Conservation (phyloP, 2,888 invertebrate species). For the Eilema caniola region DNA sequence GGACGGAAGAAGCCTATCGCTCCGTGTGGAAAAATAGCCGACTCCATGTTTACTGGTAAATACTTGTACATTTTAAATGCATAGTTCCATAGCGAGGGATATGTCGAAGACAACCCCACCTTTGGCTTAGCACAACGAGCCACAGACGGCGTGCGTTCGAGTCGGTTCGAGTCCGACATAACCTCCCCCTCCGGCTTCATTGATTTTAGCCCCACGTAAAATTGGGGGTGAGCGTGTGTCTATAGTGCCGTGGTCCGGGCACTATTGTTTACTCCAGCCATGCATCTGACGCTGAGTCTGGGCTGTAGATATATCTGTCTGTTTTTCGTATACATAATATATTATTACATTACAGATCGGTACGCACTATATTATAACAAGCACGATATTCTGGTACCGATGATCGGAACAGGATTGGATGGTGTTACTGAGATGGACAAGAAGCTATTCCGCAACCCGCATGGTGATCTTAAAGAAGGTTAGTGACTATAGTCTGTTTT, state of each 20-base stretch:
- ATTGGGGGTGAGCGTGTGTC: too few relatives aligned
- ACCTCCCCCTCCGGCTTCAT: too few relatives aligned
- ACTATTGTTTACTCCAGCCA: too few relatives aligned
- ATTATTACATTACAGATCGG: conserved; percentile 6
- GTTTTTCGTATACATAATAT: neutral
- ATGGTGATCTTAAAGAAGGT: conserved; percentile 36
- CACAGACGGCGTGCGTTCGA: too few relatives aligned
- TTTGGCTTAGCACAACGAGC: too few relatives aligned
- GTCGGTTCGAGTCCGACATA: too few relatives aligned
- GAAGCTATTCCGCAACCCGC: conserved; percentile 31
- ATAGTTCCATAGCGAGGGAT: too few relatives aligned
- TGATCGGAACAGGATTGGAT: conserved; percentile 1
- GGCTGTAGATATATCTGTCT: too few relatives aligned
- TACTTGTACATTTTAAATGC: neutral
- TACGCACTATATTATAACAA: conserved; percentile 5
- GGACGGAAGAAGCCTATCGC: conserved; percentile 89
- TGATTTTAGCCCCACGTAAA: too few relatives aligned
- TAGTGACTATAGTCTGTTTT: conserved; percentile 6
- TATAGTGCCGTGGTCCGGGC: too few relatives aligned
- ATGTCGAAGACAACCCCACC: too few relatives aligned
- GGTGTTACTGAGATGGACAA: conserved; percentile 33
- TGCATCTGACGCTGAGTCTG: too few relatives aligned
- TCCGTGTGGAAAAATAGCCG: conserved; percentile 99
- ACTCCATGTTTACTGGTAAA: conserved; percentile 98
- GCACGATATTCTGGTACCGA: neutral